Percentiles rank a stretch among this genome's conserved stretches.
These are phyloP conservation scores for Oxyteleia sp. DNA, from an alignment of 2,888 invertebrate species.

Conservation along the genomic window DNA sequence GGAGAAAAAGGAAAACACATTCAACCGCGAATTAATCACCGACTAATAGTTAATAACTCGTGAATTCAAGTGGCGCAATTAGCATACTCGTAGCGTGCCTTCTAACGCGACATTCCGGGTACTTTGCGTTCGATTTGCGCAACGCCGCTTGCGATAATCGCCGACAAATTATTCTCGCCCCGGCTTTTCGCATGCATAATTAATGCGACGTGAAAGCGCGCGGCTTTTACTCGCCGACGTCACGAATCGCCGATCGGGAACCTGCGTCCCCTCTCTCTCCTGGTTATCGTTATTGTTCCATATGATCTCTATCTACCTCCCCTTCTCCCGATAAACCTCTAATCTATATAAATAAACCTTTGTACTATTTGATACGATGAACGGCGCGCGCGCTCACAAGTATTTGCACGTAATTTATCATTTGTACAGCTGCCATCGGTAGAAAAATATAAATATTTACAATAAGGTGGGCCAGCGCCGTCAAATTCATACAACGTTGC, in stretches of 20 bases:
- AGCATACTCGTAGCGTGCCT: constrained; percentile 31
- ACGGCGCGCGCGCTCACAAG: too few species aligned
- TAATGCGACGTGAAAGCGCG: too few species aligned
- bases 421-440: constrained; percentile 22
- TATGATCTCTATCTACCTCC: background rate
- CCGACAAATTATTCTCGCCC: constrained; percentile 41
- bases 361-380: constrained; percentile 48
- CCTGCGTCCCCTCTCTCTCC: too few species aligned
- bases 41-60: constrained; percentile 18
- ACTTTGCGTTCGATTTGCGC: constrained; percentile 57
- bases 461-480: constrained; percentile 14
- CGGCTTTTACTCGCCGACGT: too few species aligned
- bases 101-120: constrained; percentile 46
- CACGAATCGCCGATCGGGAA: too few species aligned
- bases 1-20: background rate
- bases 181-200: constrained; percentile 50
- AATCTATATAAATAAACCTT: constrained; percentile 47
- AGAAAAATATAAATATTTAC: constrained; percentile 48
- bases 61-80: constrained; percentile 25
- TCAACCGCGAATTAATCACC: background rate
- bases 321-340: background rate
- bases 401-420: constrained; percentile 18
- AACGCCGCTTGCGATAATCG: constrained; percentile 38
- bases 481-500: constrained; percentile 19
- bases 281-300: too few species aligned